Evolutionary conservation across 2,113 vertebrate species (phyloP).

Genomic region (Lichenostomus cassidix): DNA sequence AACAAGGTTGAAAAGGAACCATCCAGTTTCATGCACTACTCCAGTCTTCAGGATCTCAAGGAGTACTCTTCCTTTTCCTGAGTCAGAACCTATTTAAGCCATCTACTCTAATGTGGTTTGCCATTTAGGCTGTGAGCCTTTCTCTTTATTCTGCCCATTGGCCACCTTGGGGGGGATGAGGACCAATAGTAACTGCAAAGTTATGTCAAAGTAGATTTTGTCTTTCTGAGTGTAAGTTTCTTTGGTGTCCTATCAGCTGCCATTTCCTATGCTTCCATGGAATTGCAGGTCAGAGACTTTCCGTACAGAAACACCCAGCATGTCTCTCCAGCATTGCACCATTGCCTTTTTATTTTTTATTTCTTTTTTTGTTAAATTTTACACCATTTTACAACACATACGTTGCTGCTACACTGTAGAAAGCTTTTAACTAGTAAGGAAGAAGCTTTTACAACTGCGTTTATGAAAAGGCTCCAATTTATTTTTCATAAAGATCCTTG

Average conservation of each 20-base stretch:
- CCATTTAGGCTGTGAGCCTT: not conserved
- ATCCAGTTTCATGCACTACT: not conserved
- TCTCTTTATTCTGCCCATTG: not conserved
- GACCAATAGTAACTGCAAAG: not conserved
- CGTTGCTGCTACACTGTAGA: not conserved
- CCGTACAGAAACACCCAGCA: not conserved
- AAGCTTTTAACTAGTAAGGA: slow-evolving; percentile 51
- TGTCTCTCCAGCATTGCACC: not conserved
- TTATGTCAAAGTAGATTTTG: not conserved
- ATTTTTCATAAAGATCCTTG: slow-evolving; percentile 53
- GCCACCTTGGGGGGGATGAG: not conserved
- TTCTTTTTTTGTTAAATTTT: not conserved
- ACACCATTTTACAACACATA: not conserved
- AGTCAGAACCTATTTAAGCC: not conserved
- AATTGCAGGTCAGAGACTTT: not conserved
- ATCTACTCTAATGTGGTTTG: not conserved
- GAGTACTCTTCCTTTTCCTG: not conserved
- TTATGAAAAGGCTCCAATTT: slow-evolving; percentile 64
- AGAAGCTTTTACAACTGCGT: not conserved
- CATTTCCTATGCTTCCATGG: not conserved
- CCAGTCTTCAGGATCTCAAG: not conserved
- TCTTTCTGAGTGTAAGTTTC: not conserved
- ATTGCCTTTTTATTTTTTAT: not conserved
- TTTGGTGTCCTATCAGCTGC: not conserved
- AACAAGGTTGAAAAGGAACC: not conserved